phyloP scores from a whole-genome alignment of 2,797 vertebrate genomes.

The Thunnus albacares region DNA sequence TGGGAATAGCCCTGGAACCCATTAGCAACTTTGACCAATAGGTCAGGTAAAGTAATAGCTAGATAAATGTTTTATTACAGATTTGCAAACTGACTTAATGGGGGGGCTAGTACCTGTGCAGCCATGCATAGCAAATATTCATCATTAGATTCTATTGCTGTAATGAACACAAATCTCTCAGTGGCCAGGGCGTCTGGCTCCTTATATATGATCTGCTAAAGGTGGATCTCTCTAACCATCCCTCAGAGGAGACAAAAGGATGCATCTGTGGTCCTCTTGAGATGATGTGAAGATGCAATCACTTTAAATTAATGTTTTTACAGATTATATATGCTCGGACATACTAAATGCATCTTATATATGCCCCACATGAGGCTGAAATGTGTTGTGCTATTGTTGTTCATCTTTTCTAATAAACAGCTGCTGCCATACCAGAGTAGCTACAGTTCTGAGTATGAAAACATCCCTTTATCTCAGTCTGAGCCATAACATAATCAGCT shows the following conservation, averaged over 20 bases:
- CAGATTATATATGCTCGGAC: slow-evolving; percentile 13
- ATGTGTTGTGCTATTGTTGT: not conserved
- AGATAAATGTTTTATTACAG: slow-evolving; percentile 97
- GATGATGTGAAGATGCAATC: slow-evolving; percentile 32
- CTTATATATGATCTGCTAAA: slow-evolving; percentile 59
- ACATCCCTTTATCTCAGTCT: slow-evolving; percentile 12
- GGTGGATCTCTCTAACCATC: slow-evolving; percentile 43
- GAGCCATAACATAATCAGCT: slow-evolving; percentile 20
- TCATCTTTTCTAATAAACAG: slow-evolving; percentile 14
- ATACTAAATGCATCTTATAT: slow-evolving; percentile 41
- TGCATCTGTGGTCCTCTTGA: slow-evolving; percentile 40
- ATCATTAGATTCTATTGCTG: slow-evolving; percentile 78
- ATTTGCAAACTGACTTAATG: slow-evolving; percentile 92
- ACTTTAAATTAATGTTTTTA: slow-evolving; percentile 44
- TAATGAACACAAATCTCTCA: slow-evolving; percentile 78
- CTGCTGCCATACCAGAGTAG: not conserved
- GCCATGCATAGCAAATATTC: slow-evolving; percentile 84
- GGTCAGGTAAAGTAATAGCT: slow-evolving; percentile 95
- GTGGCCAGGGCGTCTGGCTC: slow-evolving; percentile 51
- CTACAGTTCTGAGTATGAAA: not conserved
- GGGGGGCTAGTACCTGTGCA: slow-evolving; percentile 84
- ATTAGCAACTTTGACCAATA: slow-evolving; percentile 93
- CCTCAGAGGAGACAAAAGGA: slow-evolving; percentile 54
- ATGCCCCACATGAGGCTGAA: slow-evolving; percentile 42
- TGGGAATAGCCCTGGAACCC: slow-evolving; percentile 90